Conservation (phyloP, 2,113 vertebrate genomes). For the Anolis carolinensis region DNA sequence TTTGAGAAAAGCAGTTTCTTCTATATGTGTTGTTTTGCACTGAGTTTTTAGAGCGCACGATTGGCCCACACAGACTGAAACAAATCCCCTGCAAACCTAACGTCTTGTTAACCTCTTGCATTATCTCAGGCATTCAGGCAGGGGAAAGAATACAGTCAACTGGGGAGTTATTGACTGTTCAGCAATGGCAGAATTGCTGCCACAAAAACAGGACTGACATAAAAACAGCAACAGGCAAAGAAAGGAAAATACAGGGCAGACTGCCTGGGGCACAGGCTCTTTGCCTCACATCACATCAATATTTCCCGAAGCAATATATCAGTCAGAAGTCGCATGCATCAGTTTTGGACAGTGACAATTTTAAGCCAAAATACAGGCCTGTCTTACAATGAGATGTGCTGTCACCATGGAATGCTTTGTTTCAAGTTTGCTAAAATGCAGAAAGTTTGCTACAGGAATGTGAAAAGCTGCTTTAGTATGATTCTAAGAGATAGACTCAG, state of each 20-base stretch:
- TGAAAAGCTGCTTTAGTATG: not conserved
- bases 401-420: not conserved
- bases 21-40: rapidly evolving
- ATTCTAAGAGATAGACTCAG: not conserved
- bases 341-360: not conserved
- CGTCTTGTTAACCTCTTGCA: not conserved
- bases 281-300: not conserved
- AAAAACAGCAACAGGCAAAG: not conserved
- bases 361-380: not conserved
- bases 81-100: not conserved
- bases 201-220: slow-evolving; percentile 1
- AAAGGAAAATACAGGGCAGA: not conserved
- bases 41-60: not conserved
- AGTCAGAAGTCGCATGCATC: not conserved
- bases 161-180: not conserved
- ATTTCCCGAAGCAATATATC: slow-evolving; percentile 14
- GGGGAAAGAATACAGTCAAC: slow-evolving; percentile 4
- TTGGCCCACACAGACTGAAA: not conserved
- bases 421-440: slow-evolving; percentile 11
- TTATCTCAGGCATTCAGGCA: not conserved
- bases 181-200: slow-evolving; percentile 2
- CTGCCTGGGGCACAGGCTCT: not conserved
- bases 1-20: not conserved
- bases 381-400: not conserved
- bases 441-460: not conserved